Evolutionary conservation across 2,113 vertebrate genomes (phyloP), one percentile per base, ranked within the genome.

Genomic region (Onychostoma macrolepis): DNA sequence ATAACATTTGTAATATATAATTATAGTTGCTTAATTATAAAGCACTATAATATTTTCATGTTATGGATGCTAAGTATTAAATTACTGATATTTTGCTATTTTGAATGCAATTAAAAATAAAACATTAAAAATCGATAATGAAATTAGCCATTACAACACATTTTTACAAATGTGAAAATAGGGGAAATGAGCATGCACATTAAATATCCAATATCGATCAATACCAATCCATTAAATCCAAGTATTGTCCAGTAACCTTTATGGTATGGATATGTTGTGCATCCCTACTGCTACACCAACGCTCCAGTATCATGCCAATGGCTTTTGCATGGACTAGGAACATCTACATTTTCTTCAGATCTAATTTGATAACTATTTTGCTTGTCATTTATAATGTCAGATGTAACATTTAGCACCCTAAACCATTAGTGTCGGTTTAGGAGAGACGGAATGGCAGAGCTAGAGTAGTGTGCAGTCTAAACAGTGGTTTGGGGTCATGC

Each of bases 401-500:
- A 12, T n/a, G 10, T 41, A 24, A 24, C 69, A 8, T 4, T 17
- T 13, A 78, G 43, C 26, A 21, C 26, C 45, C 17, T 33, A 4
- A 30, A 53, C 45, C 28, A 78, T 78, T 33, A 48, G 43, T 76
- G 41, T 9, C 7, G 1, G 38, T 81, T 81, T 43, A 67, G 36
- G 9, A 45, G 58, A 45, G 80, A 30, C 17, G 0, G 26, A 24
- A 30, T 10, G 10, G 17, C 26, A 6, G 36, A 53, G 48, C n/a
- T 19, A 26, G 72, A 74, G 45, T 78, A 9, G 17, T 33, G 17
- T 81, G 12, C 3, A 4, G 80, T 82, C n/a, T 48, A 17, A 67
- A 67, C n/a, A 17, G 36, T 17, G 50, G 78, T 79, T 71, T 79
- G 19, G n/a, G 77, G 26, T 83, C 38, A 33, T 45, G 69, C 79